Conservation (phyloP, 2,888 invertebrate genomes). For the Ennomos erosarius region DNA sequence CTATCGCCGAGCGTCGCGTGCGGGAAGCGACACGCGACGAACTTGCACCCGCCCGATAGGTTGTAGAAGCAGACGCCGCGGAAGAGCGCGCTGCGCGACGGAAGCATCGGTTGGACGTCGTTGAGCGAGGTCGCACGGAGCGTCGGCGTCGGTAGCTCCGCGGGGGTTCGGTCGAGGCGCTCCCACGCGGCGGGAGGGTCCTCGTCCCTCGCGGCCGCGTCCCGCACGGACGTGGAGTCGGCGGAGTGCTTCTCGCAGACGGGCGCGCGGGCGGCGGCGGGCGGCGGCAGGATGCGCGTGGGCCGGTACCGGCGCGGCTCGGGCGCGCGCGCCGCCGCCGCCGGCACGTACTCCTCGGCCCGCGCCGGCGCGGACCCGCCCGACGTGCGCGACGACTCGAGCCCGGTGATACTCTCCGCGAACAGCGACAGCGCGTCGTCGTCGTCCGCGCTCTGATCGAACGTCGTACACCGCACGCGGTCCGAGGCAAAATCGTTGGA, state of each 20-base stretch:
- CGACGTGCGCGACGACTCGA: conserved; percentile 53
- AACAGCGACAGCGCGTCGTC: conserved; percentile 72
- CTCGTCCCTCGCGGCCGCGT: neutral
- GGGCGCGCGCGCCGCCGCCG: conserved; percentile 38
- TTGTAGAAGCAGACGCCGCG: conserved; percentile 61
- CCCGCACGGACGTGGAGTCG: conserved; percentile 17
- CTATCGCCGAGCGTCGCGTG: conserved; percentile 45
- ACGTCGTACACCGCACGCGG: conserved; percentile 28
- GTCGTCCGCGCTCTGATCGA: conserved; percentile 56
- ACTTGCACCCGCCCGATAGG: conserved; percentile 55
- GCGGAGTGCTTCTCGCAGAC: conserved; percentile 22
- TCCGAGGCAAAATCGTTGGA: conserved; percentile 8
- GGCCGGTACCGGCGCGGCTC: conserved; percentile 52
- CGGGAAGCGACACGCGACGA: conserved; percentile 48
- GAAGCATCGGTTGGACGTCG: neutral
- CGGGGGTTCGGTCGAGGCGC: neutral
- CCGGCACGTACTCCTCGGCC: conserved; percentile 62
- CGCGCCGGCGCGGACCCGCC: neutral
- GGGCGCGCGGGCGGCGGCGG: neutral
- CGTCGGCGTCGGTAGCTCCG: neutral
- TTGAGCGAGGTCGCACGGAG: neutral
- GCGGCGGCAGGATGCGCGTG: conserved; percentile 47
- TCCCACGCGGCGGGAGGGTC: neutral
- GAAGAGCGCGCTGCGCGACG: conserved; percentile 48
- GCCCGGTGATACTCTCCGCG: conserved; percentile 71